These are phyloP conservation scores for Brachyhypopomus occidentalis DNA, from an alignment of 2,113 vertebrate species.

Conservation along the genomic window DNA sequence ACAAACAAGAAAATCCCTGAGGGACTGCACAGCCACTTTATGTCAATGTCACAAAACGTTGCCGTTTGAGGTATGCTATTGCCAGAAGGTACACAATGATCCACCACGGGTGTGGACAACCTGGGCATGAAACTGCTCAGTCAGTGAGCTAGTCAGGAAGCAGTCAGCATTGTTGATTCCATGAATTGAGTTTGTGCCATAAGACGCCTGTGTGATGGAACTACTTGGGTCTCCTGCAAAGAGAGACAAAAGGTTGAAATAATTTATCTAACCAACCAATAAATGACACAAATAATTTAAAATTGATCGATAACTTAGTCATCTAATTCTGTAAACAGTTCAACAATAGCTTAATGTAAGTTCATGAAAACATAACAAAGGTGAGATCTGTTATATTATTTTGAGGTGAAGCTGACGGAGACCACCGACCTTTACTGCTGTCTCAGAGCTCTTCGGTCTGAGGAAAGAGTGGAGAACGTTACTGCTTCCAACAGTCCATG, in stretches of 20 bases:
- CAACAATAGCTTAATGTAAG: neutral
- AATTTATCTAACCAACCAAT: neutral
- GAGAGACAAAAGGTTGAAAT: conserved; percentile 19
- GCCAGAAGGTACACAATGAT: conserved; percentile 22
- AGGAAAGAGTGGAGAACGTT: conserved; percentile 33
- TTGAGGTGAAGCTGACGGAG: conserved; percentile 5
- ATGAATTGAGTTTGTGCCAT: conserved; percentile 18
- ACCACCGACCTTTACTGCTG: conserved; percentile 69
- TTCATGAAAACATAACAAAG: neutral
- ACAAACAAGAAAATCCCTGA: conserved; percentile 68
- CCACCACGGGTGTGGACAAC: conserved; percentile 23
- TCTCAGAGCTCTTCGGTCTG: conserved; percentile 72
- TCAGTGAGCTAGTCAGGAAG: conserved; percentile 9
- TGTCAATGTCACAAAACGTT: conserved; percentile 63
- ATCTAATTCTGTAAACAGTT: neutral
- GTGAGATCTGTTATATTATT: neutral
- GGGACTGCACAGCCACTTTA: conserved; percentile 66
- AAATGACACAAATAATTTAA: neutral
- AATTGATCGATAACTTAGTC: neutral
- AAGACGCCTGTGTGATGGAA: conserved; percentile 51
- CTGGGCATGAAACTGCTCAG: conserved; percentile 4
- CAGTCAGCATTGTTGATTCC: conserved; percentile 8
- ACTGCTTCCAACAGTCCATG: neutral
- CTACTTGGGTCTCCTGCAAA: conserved; percentile 55
- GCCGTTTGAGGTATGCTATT: conserved; percentile 70